Conservation (phyloP, 2,113 vertebrate species). For the Dasyornis broadbenti region DNA sequence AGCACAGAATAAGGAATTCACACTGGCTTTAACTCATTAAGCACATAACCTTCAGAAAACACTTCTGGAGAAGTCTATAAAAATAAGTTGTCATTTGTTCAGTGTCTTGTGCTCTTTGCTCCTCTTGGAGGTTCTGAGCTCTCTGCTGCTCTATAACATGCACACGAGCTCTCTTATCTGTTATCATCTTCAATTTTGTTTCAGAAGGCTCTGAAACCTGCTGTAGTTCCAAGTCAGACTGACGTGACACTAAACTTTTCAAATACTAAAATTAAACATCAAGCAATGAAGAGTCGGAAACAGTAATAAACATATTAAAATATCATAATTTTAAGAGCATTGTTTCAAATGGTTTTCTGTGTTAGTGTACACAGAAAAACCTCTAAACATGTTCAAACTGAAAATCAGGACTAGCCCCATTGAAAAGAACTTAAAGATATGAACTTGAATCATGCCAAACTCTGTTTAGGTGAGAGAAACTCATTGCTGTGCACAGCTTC, state of each 20-base stretch:
- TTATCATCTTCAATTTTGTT: constrained; percentile 60
- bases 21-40: not conserved
- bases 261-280: constrained; percentile 66
- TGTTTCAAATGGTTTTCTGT: not conserved
- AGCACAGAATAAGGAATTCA: not conserved
- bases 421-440: not conserved
- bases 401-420: not conserved
- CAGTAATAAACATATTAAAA: not conserved
- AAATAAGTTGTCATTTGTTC: constrained; percentile 69
- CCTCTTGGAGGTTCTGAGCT: constrained; percentile 65
- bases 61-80: not conserved
- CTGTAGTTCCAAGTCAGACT: constrained; percentile 75
- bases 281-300: not conserved
- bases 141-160: constrained; percentile 63
- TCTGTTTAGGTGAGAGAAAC: not conserved
- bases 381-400: not conserved
- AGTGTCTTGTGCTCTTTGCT: constrained; percentile 64
- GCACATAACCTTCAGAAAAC: not conserved
- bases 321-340: not conserved
- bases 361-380: not conserved
- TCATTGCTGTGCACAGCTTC: not conserved
- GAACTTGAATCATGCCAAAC: not conserved
- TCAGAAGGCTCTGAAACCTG: constrained; percentile 75
- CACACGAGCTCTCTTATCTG: constrained; percentile 45
- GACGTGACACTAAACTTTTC: constrained; percentile 69